phyloP scores from a whole-genome alignment of 1,140 invertebrate genomes.

The Drosophila oshimai region DNA sequence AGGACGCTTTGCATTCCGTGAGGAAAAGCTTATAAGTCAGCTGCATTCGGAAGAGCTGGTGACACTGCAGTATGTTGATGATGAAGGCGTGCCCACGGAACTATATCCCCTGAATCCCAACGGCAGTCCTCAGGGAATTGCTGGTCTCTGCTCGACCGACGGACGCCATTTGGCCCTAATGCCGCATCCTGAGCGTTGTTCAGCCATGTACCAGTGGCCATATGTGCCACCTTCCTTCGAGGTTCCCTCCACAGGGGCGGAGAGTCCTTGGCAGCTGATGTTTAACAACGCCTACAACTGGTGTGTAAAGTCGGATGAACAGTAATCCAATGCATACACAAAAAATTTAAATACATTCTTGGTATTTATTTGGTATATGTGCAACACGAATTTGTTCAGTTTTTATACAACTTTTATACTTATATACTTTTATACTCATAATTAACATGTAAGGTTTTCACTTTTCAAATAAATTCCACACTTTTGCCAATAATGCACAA shows the following conservation, averaged over 20 bases:
- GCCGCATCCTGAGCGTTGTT: constrained; percentile 98
- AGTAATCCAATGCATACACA: neutral
- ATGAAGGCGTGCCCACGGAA: constrained; percentile 89
- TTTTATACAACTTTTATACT: neutral
- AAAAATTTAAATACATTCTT: neutral
- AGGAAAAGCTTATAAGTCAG: constrained; percentile 84
- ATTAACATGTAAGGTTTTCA: no score
- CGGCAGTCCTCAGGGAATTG: constrained; percentile 90
- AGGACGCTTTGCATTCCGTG: constrained; percentile 88
- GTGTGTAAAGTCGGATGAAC: constrained; percentile 77
- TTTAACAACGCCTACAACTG: constrained; percentile 96
- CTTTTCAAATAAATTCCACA: no score
- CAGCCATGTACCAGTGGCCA: constrained; percentile 93
- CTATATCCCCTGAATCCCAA: constrained; percentile 97
- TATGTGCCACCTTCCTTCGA: constrained; percentile 85
- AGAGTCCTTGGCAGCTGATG: constrained; percentile 95
- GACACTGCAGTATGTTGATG: constrained; percentile 93
- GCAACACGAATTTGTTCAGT: constrained; percentile 3
- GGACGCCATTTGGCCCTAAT: constrained; percentile 98
- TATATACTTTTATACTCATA: neutral
- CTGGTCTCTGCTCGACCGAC: constrained; percentile 93
- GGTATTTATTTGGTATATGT: neutral
- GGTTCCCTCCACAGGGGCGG: constrained; percentile 69
- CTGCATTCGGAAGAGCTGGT: constrained; percentile 87
- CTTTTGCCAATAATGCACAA: no score